Conservation (phyloP, 2,888 invertebrate genomes). For the Lottia scabra region DNA sequence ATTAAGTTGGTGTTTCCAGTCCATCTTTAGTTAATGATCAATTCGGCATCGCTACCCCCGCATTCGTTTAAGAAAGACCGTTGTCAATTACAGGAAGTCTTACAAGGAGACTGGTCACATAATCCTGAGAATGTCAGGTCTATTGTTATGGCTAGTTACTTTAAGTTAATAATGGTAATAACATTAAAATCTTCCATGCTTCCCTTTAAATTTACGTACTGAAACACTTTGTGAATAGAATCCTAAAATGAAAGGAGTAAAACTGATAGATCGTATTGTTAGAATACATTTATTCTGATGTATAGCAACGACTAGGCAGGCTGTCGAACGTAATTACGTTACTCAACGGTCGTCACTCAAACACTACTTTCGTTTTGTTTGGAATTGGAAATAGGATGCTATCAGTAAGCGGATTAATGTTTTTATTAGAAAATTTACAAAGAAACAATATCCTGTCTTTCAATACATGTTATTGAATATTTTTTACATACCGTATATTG, state of each 20-base stretch:
- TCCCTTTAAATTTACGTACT: not conserved
- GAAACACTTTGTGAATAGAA: not conserved
- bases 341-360: not conserved
- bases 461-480: too few relatives aligned
- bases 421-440: too few relatives aligned
- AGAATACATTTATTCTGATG: not conserved
- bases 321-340: not conserved
- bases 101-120: too few relatives aligned
- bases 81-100: too few relatives aligned
- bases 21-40: too few relatives aligned
- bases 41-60: too few relatives aligned
- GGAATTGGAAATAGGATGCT: not conserved
- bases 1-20: too few relatives aligned
- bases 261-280: not conserved
- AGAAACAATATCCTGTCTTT: too few relatives aligned
- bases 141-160: not conserved
- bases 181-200: not conserved
- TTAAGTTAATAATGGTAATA: conserved; percentile 1
- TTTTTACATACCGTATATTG: too few relatives aligned
- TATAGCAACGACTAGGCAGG: not conserved
- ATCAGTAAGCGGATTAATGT: not conserved
- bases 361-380: not conserved
- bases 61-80: too few relatives aligned
- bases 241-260: not conserved
- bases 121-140: too few relatives aligned